phyloP scores from a whole-genome alignment of 2,888 invertebrate species.

The Carcina quercana region DNA sequence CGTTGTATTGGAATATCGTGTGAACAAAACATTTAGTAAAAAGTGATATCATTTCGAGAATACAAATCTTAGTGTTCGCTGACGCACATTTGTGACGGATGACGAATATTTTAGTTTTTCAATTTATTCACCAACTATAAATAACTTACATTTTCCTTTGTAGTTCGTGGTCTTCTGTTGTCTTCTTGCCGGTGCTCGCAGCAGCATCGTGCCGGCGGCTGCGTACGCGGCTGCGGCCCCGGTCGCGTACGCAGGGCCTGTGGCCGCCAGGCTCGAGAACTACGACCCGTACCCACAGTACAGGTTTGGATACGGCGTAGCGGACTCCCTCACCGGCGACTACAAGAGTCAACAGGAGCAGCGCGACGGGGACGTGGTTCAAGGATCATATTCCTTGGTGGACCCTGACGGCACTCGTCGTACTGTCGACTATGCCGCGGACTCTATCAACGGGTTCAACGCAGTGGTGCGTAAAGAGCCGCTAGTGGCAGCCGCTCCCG shows the following conservation, averaged over 20 bases:
- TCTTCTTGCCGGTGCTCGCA: slow-evolving; percentile 45
- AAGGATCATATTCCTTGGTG: slow-evolving; percentile 56
- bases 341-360: slow-evolving; percentile 66
- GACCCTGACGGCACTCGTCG: slow-evolving; percentile 61
- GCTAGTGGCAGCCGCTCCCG: slow-evolving; percentile 41
- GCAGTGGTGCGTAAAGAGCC: slow-evolving; percentile 60
- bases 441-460: slow-evolving; percentile 57
- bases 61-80: no score
- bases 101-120: no score
- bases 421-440: slow-evolving; percentile 54
- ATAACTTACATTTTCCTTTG: slow-evolving; percentile 20
- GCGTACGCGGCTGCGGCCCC: slow-evolving; percentile 39
- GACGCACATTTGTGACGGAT: no score
- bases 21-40: no score
- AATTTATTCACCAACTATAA: no score
- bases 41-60: no score
- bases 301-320: slow-evolving; percentile 58
- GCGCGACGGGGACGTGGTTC: slow-evolving; percentile 71
- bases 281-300: slow-evolving; percentile 76
- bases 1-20: no score
- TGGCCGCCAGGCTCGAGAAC: slow-evolving; percentile 50
- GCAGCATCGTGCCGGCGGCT: slow-evolving; percentile 48
- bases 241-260: slow-evolving; percentile 33
- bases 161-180: slow-evolving; percentile 61
- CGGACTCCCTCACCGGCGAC: slow-evolving; percentile 60